Base-by-base conservation (phyloP, 2,888 invertebrate species). In the Rosalia funebris region DNA sequence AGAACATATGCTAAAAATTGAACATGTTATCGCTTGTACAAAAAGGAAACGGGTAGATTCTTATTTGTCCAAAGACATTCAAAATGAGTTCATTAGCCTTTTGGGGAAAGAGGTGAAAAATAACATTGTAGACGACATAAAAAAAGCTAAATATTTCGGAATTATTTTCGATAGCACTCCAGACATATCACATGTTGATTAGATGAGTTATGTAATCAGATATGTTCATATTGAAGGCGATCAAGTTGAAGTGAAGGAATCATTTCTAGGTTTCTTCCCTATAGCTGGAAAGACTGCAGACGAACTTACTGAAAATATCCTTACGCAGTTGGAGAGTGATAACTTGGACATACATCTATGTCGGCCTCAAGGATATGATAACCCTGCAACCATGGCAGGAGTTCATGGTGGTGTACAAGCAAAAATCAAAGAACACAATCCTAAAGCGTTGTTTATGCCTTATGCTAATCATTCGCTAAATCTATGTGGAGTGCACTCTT, bases 301-400 rank as follows among this genome's bases (percentile, higher is more conserved):
- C 11, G 11, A 34, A 10, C 34, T 34, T 34, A n/a, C 34, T 34
- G 34, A 34, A 34, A 34, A 34, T 34, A 34, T 34, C 34, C 34
- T 34, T 34, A 11, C 11, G 11, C 11, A 34, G 50, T 20, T 46
- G 14, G 15, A 47, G 47, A 47, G 34, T 32, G 47, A 47, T 12
- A 32, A 32, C 15, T 47, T 47, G 12, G 47, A 47, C 32, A 34
- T 47, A 15, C 47, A 47, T 32, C 47, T 47, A 32, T 47, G 32
- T 47, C 31, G 47, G n/a, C 31, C 47, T 32, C 32, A 47, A 32
- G 47, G 47, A 31, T 47, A 47, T 16, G 47, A 47, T 47, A 47
- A 47, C n/a, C 31, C 47, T 32, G 47, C 47, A 31, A 11, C 31
- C 31, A 47, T 47, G 47, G 31, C 47, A 32, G 47, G 47, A 15